A percentile compares a stretch with the other conserved stretches of the same genome.
Evolutionary conservation across 2,797 vertebrate species (phyloP).

Genomic region (Pyrocephalus nanus): DNA sequence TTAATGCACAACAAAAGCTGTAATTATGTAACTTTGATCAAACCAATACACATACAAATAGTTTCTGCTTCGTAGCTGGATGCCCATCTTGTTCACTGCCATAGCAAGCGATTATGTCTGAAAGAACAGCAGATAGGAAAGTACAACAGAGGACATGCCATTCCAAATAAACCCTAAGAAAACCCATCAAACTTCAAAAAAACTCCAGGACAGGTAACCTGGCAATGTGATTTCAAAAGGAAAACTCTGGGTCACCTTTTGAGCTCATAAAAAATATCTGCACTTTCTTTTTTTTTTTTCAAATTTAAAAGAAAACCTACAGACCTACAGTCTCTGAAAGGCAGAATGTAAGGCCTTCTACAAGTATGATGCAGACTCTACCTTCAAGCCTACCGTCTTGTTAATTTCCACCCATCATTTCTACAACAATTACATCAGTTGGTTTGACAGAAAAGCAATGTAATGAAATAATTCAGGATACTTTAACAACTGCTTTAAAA

Average conservation of each 20-base stretch:
- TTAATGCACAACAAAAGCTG: conserved; percentile 40
- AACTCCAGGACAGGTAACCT: not conserved
- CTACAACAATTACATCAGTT: not conserved
- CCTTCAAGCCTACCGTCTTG: not conserved
- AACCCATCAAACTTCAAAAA: not conserved
- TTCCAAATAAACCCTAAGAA: not conserved
- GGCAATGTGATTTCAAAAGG: not conserved
- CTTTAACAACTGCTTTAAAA: not conserved
- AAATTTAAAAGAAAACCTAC: not conserved
- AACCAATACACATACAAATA: not conserved
- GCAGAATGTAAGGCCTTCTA: not conserved
- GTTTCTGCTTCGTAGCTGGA: not conserved
- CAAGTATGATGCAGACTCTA: not conserved
- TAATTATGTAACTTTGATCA: conserved; percentile 51
- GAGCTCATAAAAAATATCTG: not conserved
- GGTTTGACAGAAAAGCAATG: not conserved
- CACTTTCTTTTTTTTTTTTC: not conserved
- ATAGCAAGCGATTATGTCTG: not conserved
- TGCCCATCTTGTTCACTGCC: not conserved
- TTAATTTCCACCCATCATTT: not conserved
- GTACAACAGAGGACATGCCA: not conserved
- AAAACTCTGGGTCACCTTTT: not conserved
- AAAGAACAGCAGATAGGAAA: not conserved
- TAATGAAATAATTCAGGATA: not conserved
- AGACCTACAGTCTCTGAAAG: not conserved